Evolutionary conservation across 2,888 invertebrate genomes (phyloP).

Genomic region (Drosophila ustulata): DNA sequence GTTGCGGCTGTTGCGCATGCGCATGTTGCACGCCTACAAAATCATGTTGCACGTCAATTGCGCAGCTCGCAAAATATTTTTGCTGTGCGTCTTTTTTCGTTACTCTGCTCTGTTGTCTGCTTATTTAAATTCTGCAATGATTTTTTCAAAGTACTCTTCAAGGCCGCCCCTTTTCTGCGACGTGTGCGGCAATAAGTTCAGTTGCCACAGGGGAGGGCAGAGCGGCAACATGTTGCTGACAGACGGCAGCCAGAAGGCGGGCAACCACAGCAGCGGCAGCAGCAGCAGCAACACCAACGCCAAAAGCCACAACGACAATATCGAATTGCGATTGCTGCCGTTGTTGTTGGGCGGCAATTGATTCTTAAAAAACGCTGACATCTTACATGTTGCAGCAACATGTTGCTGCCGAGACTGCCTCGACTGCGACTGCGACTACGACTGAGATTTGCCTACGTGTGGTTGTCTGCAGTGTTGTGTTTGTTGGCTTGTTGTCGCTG

Average conservation of each 20-base stretch:
- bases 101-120: constrained; percentile 49
- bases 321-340: constrained; percentile 66
- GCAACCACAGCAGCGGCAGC: constrained; percentile 37
- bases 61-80: constrained; percentile 54
- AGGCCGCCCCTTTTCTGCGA: constrained; percentile 64
- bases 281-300: constrained; percentile 48
- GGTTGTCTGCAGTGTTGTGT: constrained; percentile 14
- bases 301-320: constrained; percentile 65
- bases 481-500: constrained; percentile 23
- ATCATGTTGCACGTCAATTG: constrained; percentile 84
- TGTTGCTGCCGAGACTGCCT: constrained; percentile 51
- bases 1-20: constrained; percentile 80
- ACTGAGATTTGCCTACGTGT: constrained; percentile 51
- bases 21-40: constrained; percentile 85
- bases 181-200: constrained; percentile 75
- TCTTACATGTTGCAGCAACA: constrained; percentile 80
- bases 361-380: constrained; percentile 80
- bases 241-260: constrained; percentile 80
- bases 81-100: constrained; percentile 37
- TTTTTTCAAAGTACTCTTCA: constrained; percentile 76
- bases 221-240: constrained; percentile 61
- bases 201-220: constrained; percentile 10
- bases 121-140: constrained; percentile 82
- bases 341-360: constrained; percentile 73
- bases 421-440: not conserved